phyloP scores from a whole-genome alignment of 2,888 invertebrate genomes.

The Cantharis lateralis region DNA sequence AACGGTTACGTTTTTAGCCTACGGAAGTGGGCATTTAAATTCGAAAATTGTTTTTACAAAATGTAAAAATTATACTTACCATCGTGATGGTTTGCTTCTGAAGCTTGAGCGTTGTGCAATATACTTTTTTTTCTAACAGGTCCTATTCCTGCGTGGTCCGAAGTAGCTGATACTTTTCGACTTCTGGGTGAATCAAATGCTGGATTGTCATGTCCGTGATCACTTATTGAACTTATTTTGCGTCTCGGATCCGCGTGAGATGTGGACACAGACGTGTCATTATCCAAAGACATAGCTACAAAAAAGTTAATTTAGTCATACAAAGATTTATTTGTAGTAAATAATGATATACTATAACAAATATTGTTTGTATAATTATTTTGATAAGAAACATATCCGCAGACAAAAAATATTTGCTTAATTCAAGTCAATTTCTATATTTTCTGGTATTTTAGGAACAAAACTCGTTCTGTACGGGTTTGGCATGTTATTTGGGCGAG shows the following conservation, averaged over 20 bases:
- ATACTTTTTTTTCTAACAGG: constrained; percentile 75
- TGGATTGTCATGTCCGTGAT: constrained; percentile 67
- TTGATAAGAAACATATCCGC: no score
- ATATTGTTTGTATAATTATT: not conserved
- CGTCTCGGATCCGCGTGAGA: constrained; percentile 48
- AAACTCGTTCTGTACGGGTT: no score
- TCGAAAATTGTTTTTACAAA: no score
- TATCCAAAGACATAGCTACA: constrained; percentile 33
- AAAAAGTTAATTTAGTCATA: not conserved
- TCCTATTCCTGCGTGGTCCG: constrained; percentile 65
- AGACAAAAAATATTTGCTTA: no score
- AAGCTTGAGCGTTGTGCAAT: constrained; percentile 59
- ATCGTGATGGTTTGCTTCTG: not conserved
- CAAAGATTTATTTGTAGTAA: not conserved
- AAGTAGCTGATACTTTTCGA: constrained; percentile 49
- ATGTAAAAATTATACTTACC: not conserved
- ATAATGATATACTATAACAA: not conserved
- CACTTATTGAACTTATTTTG: constrained; percentile 46
- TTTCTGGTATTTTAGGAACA: no score
- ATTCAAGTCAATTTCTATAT: no score
- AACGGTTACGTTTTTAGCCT: no score
- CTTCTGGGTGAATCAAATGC: constrained; percentile 63
- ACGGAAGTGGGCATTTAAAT: no score
- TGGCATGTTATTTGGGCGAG: no score
- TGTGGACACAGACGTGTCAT: constrained; percentile 60